These are phyloP conservation scores for Meloe dianella DNA, from an alignment of 2,888 invertebrate genomes.

Conservation along the genomic window DNA sequence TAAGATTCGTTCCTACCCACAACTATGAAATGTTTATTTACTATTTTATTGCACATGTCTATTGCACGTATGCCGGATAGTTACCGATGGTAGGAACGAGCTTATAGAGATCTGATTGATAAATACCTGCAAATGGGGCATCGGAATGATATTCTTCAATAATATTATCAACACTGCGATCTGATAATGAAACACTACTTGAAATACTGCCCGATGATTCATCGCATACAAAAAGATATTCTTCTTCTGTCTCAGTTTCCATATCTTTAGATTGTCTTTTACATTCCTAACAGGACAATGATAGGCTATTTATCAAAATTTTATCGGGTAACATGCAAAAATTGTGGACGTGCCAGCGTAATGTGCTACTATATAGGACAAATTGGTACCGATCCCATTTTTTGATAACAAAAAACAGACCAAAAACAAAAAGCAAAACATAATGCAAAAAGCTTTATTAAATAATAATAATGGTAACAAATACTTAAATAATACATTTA, in stretches of 20 bases:
- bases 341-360: constrained; percentile 15
- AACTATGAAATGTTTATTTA: background rate
- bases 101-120: background rate
- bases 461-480: constrained; percentile 28
- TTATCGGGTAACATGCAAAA: background rate
- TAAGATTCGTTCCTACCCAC: too few relatives aligned
- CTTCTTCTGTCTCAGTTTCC: constrained; percentile 78
- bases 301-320: constrained; percentile 19
- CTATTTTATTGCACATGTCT: background rate
- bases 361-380: background rate
- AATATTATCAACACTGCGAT: constrained; percentile 80
- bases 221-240: constrained; percentile 63
- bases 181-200: constrained; percentile 73
- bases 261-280: constrained; percentile 84
- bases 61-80: too few relatives aligned
- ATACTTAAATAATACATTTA: constrained; percentile 33
- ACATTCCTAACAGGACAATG: constrained; percentile 69
- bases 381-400: background rate
- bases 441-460: constrained; percentile 33
- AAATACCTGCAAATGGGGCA: constrained; percentile 84
- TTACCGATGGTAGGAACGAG: background rate
- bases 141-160: constrained; percentile 87
- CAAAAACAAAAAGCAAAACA: constrained; percentile 29
- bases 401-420: constrained; percentile 3
- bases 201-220: constrained; percentile 77